Percentiles rank a stretch among this genome's conserved stretches.
phyloP scores from a whole-genome alignment of 2,113 vertebrate genomes.

The Megaptera novaeangliae region DNA sequence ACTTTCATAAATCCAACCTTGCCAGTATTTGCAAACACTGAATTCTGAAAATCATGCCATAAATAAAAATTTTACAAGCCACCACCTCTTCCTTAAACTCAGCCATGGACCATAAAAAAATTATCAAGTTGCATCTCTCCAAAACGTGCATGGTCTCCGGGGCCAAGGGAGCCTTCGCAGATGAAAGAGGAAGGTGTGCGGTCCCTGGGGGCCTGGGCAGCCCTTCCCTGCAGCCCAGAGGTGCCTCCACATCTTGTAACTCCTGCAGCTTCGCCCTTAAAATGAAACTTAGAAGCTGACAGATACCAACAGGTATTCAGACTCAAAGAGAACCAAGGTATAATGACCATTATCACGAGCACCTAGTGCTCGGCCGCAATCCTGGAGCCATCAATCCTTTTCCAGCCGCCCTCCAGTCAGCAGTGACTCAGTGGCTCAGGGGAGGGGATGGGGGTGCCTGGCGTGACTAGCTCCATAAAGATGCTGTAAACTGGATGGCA shows the following conservation, averaged over 20 bases:
- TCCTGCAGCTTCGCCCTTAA: not conserved
- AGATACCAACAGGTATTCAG: not conserved
- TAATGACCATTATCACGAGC: fast-evolving
- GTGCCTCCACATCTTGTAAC: not conserved
- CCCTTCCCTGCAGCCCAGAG: not conserved
- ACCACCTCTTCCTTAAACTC: slow-evolving; percentile 51
- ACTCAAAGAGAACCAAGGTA: not conserved
- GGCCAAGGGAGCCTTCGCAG: not conserved
- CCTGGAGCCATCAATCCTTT: not conserved
- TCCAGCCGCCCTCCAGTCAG: not conserved
- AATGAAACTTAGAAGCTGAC: not conserved
- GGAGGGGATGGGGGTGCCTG: too few species aligned
- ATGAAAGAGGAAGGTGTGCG: slow-evolving; percentile 26
- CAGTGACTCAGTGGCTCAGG: not conserved
- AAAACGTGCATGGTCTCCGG: slow-evolving; percentile 9
- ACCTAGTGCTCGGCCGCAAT: fast-evolving
- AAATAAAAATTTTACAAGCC: slow-evolving; percentile 60
- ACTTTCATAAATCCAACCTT: slow-evolving; percentile 66
- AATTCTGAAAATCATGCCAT: slow-evolving; percentile 63
- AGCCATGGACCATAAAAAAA: slow-evolving; percentile 20
- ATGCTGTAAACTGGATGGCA: not conserved
- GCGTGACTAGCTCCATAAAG: not conserved
- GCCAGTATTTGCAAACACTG: slow-evolving; percentile 48
- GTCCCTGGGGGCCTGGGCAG: not conserved
- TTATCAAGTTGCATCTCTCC: slow-evolving; percentile 44